Conservation (phyloP, 2,888 invertebrate genomes). For the Laothoe populi region DNA sequence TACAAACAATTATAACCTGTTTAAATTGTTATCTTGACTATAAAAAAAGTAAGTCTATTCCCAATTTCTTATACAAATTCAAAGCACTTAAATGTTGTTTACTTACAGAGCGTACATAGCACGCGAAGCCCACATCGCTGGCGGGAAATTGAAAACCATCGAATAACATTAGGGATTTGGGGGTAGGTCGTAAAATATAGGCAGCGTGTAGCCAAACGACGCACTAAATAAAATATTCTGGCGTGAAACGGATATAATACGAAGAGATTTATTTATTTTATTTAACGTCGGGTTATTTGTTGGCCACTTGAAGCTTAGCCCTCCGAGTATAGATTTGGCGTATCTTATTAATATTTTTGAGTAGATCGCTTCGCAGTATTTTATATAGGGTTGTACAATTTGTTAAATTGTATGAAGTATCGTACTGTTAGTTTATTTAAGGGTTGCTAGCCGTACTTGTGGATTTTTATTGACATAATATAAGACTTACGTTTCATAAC, state of each 20-base stretch:
- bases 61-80: not conserved
- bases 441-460: not conserved
- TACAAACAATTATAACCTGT: no score
- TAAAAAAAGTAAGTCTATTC: not conserved
- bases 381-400: not conserved
- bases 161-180: constrained; percentile 65
- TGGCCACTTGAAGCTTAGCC: constrained; percentile 8
- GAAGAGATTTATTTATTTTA: constrained; percentile 58
- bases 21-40: no score
- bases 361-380: not conserved
- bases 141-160: constrained; percentile 74
- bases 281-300: constrained; percentile 32
- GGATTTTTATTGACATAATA: not conserved
- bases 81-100: constrained; percentile 20
- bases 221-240: constrained; percentile 63
- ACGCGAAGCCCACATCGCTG: constrained; percentile 40
- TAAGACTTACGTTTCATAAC: no score
- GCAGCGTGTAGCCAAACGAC: constrained; percentile 53
- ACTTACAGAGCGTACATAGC: constrained; percentile 16
- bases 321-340: not conserved
- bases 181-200: constrained; percentile 66
- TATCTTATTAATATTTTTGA: constrained; percentile 20
- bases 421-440: not conserved
- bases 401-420: not conserved
- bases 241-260: constrained; percentile 51